Evolutionary conservation across 2,888 invertebrate species (phyloP).

Genomic region (Drosophila neotestacea): DNA sequence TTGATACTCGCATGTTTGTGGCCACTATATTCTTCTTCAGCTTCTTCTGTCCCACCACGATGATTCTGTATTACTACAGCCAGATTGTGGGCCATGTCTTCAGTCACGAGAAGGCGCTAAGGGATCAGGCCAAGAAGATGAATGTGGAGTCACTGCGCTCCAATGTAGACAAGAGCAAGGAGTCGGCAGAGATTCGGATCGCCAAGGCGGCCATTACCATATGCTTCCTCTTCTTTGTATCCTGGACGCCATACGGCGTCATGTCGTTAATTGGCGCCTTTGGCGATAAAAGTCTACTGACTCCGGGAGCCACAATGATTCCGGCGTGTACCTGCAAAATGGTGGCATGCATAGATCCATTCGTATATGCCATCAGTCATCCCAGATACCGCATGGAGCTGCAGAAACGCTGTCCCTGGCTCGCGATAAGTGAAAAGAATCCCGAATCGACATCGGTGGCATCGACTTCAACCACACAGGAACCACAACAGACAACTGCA

Average conservation of each 20-base stretch:
- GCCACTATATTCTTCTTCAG: conserved; percentile 91
- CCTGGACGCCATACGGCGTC: conserved; percentile 96
- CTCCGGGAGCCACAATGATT: conserved; percentile 92
- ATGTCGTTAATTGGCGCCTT: conserved; percentile 93
- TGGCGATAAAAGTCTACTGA: conserved; percentile 89
- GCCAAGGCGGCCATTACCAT: conserved; percentile 95
- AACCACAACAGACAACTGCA: conserved; percentile 82
- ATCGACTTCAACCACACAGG: conserved; percentile 74
- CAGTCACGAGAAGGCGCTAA: conserved; percentile 92
- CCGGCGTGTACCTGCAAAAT: conserved; percentile 94
- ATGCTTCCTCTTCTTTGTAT: conserved; percentile 93
- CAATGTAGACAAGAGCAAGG: conserved; percentile 68
- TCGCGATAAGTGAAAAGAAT: conserved; percentile 89
- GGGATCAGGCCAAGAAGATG: conserved; percentile 70
- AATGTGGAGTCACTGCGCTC: conserved; percentile 70
- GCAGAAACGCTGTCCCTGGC: conserved; percentile 91
- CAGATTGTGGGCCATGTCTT: conserved; percentile 95
- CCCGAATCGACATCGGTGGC: conserved; percentile 87
- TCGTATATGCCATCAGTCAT: conserved; percentile 96
- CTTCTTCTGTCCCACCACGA: conserved; percentile 90
- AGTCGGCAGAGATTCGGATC: conserved; percentile 92
- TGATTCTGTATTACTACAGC: conserved; percentile 93
- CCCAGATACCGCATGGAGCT: conserved; percentile 94
- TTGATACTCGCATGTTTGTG: conserved; percentile 92
- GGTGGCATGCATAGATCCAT: conserved; percentile 96